Conservation (phyloP, 2,888 invertebrate genomes). For the Laspeyria flexula region DNA sequence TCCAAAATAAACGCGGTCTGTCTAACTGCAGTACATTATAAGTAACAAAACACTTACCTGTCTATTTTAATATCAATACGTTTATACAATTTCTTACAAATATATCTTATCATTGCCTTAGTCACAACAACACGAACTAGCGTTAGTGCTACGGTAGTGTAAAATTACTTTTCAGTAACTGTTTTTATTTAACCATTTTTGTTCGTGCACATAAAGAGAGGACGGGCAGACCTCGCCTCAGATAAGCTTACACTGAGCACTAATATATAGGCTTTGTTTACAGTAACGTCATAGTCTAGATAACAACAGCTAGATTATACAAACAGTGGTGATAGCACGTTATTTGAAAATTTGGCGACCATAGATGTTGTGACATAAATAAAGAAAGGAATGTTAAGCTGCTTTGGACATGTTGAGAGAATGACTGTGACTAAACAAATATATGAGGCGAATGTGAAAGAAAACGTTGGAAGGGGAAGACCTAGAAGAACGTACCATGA, state of each 20-base stretch:
- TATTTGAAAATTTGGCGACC: too few relatives aligned
- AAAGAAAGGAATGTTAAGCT: too few relatives aligned
- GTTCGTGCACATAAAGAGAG: slow-evolving; percentile 21
- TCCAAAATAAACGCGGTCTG: too few relatives aligned
- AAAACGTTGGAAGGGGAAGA: too few relatives aligned
- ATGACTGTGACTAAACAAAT: too few relatives aligned
- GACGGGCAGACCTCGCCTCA: slow-evolving; percentile 38
- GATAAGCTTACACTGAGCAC: slow-evolving; percentile 47
- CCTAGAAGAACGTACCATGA: too few relatives aligned
- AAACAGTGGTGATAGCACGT: too few relatives aligned
- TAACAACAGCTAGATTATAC: background rate
- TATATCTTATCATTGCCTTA: slow-evolving; percentile 74
- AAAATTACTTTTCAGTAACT: slow-evolving; percentile 51
- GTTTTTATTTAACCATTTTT: slow-evolving; percentile 25
- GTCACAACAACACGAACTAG: slow-evolving; percentile 55
- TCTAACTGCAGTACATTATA: background rate
- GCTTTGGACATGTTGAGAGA: too few relatives aligned
- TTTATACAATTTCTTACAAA: slow-evolving; percentile 60
- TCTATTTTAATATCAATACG: slow-evolving; percentile 52
- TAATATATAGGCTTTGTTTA: slow-evolving; percentile 54
- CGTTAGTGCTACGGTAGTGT: slow-evolving; percentile 27
- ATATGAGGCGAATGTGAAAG: too few relatives aligned
- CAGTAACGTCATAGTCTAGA: slow-evolving; percentile 12
- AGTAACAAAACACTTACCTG: slow-evolving; percentile 52
- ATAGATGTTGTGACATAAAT: too few relatives aligned